These are phyloP conservation scores for Aphaenogaster rudis DNA, from an alignment of 1,140 invertebrate species.

Conservation along the genomic window DNA sequence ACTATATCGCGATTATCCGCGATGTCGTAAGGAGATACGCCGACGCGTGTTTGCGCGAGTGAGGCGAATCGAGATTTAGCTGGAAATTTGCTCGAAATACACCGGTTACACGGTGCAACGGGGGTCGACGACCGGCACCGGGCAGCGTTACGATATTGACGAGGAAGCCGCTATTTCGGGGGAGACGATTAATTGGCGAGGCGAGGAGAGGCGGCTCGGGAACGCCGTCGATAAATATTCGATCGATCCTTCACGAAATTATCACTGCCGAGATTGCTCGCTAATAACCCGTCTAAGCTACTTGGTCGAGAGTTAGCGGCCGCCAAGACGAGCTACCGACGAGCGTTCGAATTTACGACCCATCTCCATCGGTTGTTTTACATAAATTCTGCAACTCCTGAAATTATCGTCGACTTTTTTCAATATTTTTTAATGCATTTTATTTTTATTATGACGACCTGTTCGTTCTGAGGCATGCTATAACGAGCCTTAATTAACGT, in stretches of 20 bases:
- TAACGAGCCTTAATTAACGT: background rate
- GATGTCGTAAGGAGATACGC: background rate
- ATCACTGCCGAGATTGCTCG: conserved; percentile 27
- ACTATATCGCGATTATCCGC: conserved; percentile 7
- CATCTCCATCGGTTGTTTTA: background rate
- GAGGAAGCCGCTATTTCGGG: conserved; percentile 71
- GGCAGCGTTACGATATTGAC: conserved; percentile 70
- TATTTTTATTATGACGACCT: background rate
- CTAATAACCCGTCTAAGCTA: conserved; percentile 9
- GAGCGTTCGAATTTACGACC: background rate
- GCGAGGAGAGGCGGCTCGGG: background rate
- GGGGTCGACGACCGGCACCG: conserved; percentile 62
- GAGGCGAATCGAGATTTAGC: conserved; percentile 49
- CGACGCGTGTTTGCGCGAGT: background rate
- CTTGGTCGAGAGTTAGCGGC: background rate
- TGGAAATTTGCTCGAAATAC: conserved; percentile 66
- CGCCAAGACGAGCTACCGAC: background rate
- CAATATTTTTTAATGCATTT: background rate
- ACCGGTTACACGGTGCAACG: conserved; percentile 38
- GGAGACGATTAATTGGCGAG: conserved; percentile 61
- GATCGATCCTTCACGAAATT: conserved; percentile 49
- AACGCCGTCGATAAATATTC: conserved; percentile 65
- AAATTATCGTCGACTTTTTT: background rate
- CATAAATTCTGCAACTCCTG: background rate
- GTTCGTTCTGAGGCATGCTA: background rate